Conservation (phyloP, 2,888 invertebrate genomes). For the Aphidius colemani region DNA sequence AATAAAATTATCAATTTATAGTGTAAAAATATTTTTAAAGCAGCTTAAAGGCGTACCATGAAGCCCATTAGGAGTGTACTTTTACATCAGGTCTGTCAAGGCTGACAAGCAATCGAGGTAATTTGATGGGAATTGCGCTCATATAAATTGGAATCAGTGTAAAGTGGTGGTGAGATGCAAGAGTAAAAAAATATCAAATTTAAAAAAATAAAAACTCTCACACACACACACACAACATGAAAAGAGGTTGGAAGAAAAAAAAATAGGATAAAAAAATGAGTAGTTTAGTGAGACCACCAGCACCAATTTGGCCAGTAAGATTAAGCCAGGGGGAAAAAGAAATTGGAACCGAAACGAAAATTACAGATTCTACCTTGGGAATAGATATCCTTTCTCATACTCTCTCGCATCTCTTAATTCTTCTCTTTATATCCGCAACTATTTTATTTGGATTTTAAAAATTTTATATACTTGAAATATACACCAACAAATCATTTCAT, state of each 20-base stretch:
- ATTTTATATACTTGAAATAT: too few relatives aligned
- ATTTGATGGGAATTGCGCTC: slow-evolving; percentile 46
- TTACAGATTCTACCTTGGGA: slow-evolving; percentile 35
- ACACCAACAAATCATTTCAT: too few relatives aligned
- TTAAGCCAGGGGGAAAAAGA: slow-evolving; percentile 46
- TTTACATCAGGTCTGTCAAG: slow-evolving; percentile 38
- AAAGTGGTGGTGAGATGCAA: background rate
- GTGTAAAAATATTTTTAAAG: background rate
- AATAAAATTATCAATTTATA: background rate
- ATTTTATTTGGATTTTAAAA: too few relatives aligned
- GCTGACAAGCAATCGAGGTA: slow-evolving; percentile 48
- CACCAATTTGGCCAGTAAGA: slow-evolving; percentile 46
- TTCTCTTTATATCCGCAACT: too few relatives aligned
- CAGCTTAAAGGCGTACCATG: too few relatives aligned
- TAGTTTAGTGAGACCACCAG: slow-evolving; percentile 37
- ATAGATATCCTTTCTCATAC: too few relatives aligned
- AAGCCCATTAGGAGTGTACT: background rate
- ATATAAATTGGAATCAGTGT: slow-evolving; percentile 1
- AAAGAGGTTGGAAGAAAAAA: slow-evolving; percentile 22
- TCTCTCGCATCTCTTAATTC: too few relatives aligned
- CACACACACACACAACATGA: slow-evolving; percentile 31
- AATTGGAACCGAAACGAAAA: slow-evolving; percentile 51
- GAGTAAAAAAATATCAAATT: slow-evolving; percentile 3
- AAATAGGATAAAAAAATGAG: slow-evolving; percentile 30
- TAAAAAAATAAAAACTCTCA: slow-evolving; percentile 30